These are phyloP conservation scores for Thalassoma bifasciatum DNA, from an alignment of 2,113 vertebrate genomes.

Conservation along the genomic window DNA sequence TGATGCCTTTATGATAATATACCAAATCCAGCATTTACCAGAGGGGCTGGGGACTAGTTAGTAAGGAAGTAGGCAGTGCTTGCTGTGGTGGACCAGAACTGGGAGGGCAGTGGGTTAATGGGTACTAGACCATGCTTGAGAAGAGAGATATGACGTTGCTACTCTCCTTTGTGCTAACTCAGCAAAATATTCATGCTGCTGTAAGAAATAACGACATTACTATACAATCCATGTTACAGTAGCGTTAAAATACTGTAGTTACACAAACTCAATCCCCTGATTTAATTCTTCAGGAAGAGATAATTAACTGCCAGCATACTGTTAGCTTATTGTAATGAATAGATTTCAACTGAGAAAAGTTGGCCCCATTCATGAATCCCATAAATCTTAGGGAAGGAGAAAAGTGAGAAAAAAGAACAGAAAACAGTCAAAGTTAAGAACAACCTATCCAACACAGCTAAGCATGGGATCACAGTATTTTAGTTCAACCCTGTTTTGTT, in stretches of 20 bases:
- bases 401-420: no score
- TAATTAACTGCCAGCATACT: background rate
- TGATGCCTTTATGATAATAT: constrained; percentile 63
- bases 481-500: no score
- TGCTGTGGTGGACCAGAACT: constrained; percentile 30
- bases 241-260: no score
- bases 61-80: constrained; percentile 34
- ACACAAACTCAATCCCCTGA: no score
- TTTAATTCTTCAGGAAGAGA: no score
- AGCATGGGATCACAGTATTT: no score
- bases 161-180: constrained; percentile 4
- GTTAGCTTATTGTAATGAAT: constrained; percentile 4
- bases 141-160: constrained; percentile 19
- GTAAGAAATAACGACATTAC: background rate
- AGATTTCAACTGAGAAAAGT: background rate
- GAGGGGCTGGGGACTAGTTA: constrained; percentile 48
- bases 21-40: constrained; percentile 70
- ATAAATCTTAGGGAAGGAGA: no score
- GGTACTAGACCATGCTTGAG: constrained; percentile 59
- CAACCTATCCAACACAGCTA: no score
- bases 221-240: no score
- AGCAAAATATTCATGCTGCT: background rate
- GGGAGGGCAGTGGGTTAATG: constrained; percentile 27
- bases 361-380: background rate
- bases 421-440: no score